Evolutionary conservation across 30 jellyfish, hydroid and myxozoan species (phyloP).

Genomic region (Aurelia aurita): DNA sequence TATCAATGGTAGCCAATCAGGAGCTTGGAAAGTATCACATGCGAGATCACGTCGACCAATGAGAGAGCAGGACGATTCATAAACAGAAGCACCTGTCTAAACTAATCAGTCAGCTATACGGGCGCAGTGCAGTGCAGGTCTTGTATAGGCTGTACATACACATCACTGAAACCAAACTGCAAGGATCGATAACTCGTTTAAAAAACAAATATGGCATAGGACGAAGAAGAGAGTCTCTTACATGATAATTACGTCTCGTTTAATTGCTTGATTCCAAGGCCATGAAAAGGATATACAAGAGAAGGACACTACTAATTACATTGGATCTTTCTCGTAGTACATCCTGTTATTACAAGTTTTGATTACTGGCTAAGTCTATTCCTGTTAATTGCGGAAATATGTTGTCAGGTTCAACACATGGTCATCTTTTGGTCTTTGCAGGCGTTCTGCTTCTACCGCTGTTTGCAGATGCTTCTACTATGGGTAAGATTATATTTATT

Average conservation of each 20-base stretch:
- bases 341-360: too few relatives aligned
- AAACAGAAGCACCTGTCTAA: slow-evolving; percentile 48
- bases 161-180: slow-evolving; percentile 12
- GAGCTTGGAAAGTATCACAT: slow-evolving; percentile 11
- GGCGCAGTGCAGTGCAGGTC: slow-evolving; percentile 31
- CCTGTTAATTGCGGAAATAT: slow-evolving; percentile 30
- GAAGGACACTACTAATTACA: too few relatives aligned
- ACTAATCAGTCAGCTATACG: slow-evolving; percentile 10
- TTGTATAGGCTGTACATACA: slow-evolving; percentile 6
- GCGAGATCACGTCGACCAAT: slow-evolving; percentile 30
- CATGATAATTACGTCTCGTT: too few relatives aligned
- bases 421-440: neutral
- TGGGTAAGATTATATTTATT: slow-evolving; percentile 3
- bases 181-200: neutral
- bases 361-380: neutral
- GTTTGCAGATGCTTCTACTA: neutral
- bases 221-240: too few relatives aligned
- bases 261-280: too few relatives aligned
- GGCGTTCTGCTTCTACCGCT: neutral
- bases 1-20: too few relatives aligned
- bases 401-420: neutral
- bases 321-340: too few relatives aligned
- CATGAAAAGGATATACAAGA: too few relatives aligned
- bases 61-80: slow-evolving; percentile 20
- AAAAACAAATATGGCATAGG: too few relatives aligned